phyloP scores from a whole-genome alignment of 1,140 invertebrate species.

The Antheraea mylitta region DNA sequence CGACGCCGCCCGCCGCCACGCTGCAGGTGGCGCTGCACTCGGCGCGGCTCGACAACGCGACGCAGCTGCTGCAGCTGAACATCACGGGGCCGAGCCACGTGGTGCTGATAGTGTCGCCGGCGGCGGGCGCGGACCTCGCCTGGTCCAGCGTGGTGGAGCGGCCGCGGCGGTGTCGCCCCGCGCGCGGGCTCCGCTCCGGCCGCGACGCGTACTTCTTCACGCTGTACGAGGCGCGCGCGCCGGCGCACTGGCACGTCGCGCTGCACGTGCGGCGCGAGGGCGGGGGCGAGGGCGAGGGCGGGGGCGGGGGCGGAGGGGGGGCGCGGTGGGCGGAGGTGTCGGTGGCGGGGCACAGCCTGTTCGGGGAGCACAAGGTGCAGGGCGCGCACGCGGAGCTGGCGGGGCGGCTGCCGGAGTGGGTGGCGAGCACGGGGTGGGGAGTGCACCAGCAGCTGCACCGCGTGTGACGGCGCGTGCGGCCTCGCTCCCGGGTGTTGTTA shows the following conservation, averaged over 20 bases:
- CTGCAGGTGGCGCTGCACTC: no score
- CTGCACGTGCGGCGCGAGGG: conserved; percentile 55
- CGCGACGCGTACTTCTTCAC: no score
- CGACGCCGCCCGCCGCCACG: no score
- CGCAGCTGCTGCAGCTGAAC: no score
- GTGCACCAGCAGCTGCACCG: conserved; percentile 49
- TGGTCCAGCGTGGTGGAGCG: no score
- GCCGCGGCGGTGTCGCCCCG: no score
- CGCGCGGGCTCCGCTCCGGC: no score
- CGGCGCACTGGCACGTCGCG: conserved; percentile 85
- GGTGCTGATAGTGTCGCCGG: no score
- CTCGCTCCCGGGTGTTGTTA: no score
- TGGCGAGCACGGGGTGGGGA: conserved; percentile 51
- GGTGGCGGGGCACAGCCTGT: conserved; percentile 41
- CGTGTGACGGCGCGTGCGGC: conserved; percentile 15
- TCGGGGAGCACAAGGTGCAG: conserved; percentile 22
- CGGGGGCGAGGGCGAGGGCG: conserved; percentile 26
- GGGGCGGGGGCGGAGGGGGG: conserved; percentile 34
- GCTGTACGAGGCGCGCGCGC: conserved; percentile 84
- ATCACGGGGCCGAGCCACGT: no score
- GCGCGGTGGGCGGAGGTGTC: conserved; percentile 33
- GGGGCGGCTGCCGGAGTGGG: conserved; percentile 29
- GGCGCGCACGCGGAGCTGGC: conserved; percentile 28
- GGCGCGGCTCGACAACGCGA: no score
- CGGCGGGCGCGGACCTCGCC: no score